Conservation (phyloP, 2,113 vertebrate species). For the Bettongia penicillata region DNA sequence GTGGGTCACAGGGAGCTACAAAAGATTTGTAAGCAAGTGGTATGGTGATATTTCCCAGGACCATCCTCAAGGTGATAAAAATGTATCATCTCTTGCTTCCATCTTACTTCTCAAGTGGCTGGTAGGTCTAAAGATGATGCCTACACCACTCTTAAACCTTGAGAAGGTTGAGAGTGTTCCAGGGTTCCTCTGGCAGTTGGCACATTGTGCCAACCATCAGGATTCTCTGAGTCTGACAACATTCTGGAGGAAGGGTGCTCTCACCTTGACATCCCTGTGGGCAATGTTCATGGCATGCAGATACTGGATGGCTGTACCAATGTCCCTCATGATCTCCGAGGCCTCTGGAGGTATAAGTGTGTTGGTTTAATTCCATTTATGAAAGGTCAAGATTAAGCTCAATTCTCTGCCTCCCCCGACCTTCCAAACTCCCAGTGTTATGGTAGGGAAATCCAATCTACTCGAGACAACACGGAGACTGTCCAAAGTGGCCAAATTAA, state of each 20-base stretch:
- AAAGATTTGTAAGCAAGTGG: background rate
- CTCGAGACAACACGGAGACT: slow-evolving; percentile 45
- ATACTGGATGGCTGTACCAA: slow-evolving; percentile 94
- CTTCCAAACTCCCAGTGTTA: background rate
- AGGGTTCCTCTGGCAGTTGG: background rate
- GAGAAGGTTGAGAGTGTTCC: background rate
- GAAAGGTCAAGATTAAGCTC: background rate
- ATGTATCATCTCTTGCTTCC: background rate
- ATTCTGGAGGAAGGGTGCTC: background rate
- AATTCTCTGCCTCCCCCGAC: background rate
- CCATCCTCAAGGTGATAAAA: background rate
- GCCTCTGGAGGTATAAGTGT: slow-evolving; percentile 87
- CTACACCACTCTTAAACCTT: background rate
- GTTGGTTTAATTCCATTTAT: background rate
- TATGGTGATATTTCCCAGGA: background rate
- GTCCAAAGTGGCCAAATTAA: slow-evolving; percentile 69
- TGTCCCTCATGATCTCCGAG: slow-evolving; percentile 96
- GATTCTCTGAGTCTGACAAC: background rate
- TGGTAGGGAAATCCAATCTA: background rate
- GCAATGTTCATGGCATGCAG: slow-evolving; percentile 95
- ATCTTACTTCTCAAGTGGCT: background rate
- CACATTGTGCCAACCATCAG: background rate
- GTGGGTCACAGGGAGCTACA: background rate
- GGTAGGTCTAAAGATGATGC: background rate
- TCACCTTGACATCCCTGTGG: slow-evolving; percentile 98